Evolutionary conservation across 1,140 invertebrate genomes (phyloP).

Genomic region (Mamestra configurata): DNA sequence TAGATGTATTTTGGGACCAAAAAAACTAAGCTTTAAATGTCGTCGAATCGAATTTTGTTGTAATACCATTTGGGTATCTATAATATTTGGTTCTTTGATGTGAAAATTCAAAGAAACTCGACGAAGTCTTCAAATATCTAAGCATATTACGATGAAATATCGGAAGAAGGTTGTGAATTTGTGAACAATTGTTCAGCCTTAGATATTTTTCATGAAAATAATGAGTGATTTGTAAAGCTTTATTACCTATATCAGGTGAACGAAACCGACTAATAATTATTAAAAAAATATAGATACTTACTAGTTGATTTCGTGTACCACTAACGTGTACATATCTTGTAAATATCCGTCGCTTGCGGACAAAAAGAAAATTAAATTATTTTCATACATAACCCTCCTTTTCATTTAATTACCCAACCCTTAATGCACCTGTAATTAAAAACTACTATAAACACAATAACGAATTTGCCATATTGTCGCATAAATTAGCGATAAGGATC

Average conservation of each 20-base stretch:
- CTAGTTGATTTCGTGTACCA: background rate
- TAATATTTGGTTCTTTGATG: slow-evolving; percentile 33
- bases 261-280: background rate
- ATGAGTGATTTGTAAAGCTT: background rate
- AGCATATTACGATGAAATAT: slow-evolving; percentile 1
- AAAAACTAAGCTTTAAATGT: slow-evolving; percentile 76
- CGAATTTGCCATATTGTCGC: slow-evolving; percentile 38
- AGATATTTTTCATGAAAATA: background rate
- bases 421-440: slow-evolving; percentile 26
- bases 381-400: slow-evolving; percentile 50
- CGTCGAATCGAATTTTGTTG: background rate
- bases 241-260: background rate
- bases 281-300: background rate
- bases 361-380: slow-evolving; percentile 66
- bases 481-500: slow-evolving; percentile 59
- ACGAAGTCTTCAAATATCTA: background rate
- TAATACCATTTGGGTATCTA: slow-evolving; percentile 10
- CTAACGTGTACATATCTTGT: slow-evolving; percentile 55
- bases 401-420: slow-evolving; percentile 23
- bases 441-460: slow-evolving; percentile 14
- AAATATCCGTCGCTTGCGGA: slow-evolving; percentile 45
- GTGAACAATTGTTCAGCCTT: background rate
- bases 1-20: slow-evolving; percentile 69
- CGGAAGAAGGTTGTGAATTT: slow-evolving; percentile 37
- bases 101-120: background rate